Base-by-base conservation (phyloP, 1,140 invertebrate species). In the Trichoplusia ni region DNA sequence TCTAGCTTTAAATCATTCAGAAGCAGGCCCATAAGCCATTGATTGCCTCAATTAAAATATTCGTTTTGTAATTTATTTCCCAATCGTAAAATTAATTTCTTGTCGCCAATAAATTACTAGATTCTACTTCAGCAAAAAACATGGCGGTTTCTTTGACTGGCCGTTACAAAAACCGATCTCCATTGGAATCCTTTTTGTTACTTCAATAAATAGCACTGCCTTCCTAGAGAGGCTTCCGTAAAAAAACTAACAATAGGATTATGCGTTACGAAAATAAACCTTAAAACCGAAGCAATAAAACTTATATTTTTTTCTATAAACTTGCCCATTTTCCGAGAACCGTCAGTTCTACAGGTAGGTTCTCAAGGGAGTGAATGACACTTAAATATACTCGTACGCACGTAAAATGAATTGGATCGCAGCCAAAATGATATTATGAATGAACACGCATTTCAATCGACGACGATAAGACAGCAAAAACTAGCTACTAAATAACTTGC, bases 181-280 rank as follows among this genome's bases (percentile, higher is more conserved):
- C 73, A 79, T 77, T 67, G 71, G 72, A 82, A 79, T 84, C 74
- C 77, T 72, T 81, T 81, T 79, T 74, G 61, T 63, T 40, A 51
- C 42, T 63, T 69, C 75, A 58, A 79, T 82, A 80, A 80, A 82
- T 73, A 71, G 69, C 70, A 71, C 71, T 64, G 44, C 56, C 67
- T 66, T 47, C 44, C 51, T 53, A 27, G 64, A 64, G 67, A 42
- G 63, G 65, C 64, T 77, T 75, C 75, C 69, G 67, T 78, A 69
- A 77, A 81, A 70, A 56, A 54, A 16, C 47, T 61, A 14, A 70
- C 70, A 72, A 77, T 70, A 31, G 66, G 7, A 59, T 29, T 7
- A 23, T 37, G 58, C 29, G 51, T 66, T 11, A 27, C 35, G 37
- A 71, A 42, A 65, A 8, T 62, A 14, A 46, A 64, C 62, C 33